Percentiles rank a stretch among this genome's conserved stretches.
phyloP scores from a whole-genome alignment of 2,888 invertebrate species.

The Diadromus collaris region DNA sequence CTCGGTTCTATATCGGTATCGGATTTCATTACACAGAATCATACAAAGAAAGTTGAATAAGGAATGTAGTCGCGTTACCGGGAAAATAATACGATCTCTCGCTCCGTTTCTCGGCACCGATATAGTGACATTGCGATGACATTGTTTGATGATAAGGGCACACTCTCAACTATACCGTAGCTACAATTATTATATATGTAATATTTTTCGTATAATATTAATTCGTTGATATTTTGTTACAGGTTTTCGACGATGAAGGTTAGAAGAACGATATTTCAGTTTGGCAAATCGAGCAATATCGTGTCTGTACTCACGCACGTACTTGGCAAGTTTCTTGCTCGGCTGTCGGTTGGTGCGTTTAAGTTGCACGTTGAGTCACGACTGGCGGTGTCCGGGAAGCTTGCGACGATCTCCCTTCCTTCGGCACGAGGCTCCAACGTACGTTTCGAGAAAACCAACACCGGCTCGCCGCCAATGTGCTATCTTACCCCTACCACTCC shows the following conservation, averaged over 20 bases:
- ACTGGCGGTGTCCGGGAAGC: slow-evolving; percentile 74
- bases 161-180: background rate
- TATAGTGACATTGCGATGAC: slow-evolving; percentile 35
- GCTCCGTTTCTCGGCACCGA: background rate
- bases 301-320: slow-evolving; percentile 59
- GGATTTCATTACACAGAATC: slow-evolving; percentile 40
- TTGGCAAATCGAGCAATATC: background rate
- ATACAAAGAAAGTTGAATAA: background rate
- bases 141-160: slow-evolving; percentile 12
- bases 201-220: background rate
- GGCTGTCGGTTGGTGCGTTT: slow-evolving; percentile 70
- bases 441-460: slow-evolving; percentile 69
- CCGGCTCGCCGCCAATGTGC: slow-evolving; percentile 65
- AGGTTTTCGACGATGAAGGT: background rate
- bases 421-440: slow-evolving; percentile 64
- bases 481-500: slow-evolving; percentile 60
- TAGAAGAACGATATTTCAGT: background rate
- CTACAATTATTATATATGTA: background rate
- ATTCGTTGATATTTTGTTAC: background rate
- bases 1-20: slow-evolving; percentile 1
- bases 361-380: slow-evolving; percentile 78
- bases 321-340: slow-evolving; percentile 52
- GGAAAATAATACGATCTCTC: slow-evolving; percentile 32
- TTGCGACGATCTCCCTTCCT: slow-evolving; percentile 72
- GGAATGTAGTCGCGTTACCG: slow-evolving; percentile 10